Evolutionary conservation across 2,888 invertebrate species (phyloP), one percentile per base, ranked within the genome.

Genomic region (Cantharis rufa): DNA sequence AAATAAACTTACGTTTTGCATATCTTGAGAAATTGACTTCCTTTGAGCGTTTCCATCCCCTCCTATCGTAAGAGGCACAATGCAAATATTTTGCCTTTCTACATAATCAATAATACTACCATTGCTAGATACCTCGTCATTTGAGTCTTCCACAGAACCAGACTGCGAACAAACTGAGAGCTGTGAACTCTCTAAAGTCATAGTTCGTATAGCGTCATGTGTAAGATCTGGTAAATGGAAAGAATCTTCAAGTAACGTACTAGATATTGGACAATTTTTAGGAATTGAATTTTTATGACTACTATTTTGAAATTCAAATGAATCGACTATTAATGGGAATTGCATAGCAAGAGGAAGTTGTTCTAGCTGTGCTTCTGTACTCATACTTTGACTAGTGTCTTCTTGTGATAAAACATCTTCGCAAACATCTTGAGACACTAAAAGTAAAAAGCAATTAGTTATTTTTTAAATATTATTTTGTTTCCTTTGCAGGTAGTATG

Each of bases 21-120:
- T 87, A 86, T 94, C 94, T 83, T 93, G 93, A 32, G 93, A 89
- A 83, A 94, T 93, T 84, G 92, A 92, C 86, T 93, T 92, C 84
- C 93, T 92, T 82, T 92, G 91, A 72, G 92, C 88, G 79, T 92
- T 91, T 83, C 93, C 92, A 81, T 93, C 93, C 48, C 48, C 48
- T 82, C 92, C 90, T 77, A 88, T 85, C 74, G 78, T 80, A 68
- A 81, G 78, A 61, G 81, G 80, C 16, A 81, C 78, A 74, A 82
- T 84, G 74, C 79, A 78, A 62, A 77, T 74, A 78, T 84, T 84
- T 77, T 86, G 86, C 81, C 86, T 87, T 82, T 88, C 64, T 87
- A 69, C 87, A 83, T 81, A 88, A 74, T 88, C 88, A 74, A 88
- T 85, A 66, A 88, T 84, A 80, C 86, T 87, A 81, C 86, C 86